Percentiles rank a stretch among this genome's conserved stretches.
These are phyloP conservation scores for Notoglanidium macrostoma DNA, from an alignment of 2,797 vertebrate genomes.

Conservation along the genomic window DNA sequence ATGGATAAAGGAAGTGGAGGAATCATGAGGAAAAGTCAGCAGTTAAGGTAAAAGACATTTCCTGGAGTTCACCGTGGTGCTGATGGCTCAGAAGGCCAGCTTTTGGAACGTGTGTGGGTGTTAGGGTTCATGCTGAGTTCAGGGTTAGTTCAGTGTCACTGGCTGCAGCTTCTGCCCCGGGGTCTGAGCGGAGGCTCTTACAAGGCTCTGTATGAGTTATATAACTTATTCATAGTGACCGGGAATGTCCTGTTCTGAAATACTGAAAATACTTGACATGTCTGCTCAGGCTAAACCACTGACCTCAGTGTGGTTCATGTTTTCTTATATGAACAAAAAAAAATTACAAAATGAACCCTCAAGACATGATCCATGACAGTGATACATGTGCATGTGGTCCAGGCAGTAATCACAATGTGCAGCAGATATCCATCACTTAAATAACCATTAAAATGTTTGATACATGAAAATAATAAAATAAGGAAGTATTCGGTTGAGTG, in stretches of 20 bases:
- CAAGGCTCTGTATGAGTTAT: not conserved
- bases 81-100: constrained; percentile 23
- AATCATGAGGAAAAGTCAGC: not conserved
- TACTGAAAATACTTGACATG: constrained; percentile 38
- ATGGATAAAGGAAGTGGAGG: not conserved
- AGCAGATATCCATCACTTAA: not conserved
- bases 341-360: not conserved
- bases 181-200: constrained; percentile 22
- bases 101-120: constrained; percentile 28
- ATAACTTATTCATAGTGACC: constrained; percentile 49
- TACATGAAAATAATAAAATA: not conserved
- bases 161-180: constrained; percentile 19
- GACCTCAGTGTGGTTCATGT: not conserved
- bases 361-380: not conserved
- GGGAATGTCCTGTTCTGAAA: constrained; percentile 22
- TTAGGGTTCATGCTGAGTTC: constrained; percentile 41
- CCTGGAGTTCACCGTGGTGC: constrained; percentile 10
- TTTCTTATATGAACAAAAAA: not conserved
- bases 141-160: constrained; percentile 46
- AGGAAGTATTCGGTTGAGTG: not conserved
- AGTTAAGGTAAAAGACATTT: not conserved
- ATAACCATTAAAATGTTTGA: not conserved
- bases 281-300: constrained; percentile 11
- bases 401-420: not conserved
- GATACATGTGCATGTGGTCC: not conserved